Base-by-base conservation (phyloP, 2,888 invertebrate species). In the Aphodius sticticus region DNA sequence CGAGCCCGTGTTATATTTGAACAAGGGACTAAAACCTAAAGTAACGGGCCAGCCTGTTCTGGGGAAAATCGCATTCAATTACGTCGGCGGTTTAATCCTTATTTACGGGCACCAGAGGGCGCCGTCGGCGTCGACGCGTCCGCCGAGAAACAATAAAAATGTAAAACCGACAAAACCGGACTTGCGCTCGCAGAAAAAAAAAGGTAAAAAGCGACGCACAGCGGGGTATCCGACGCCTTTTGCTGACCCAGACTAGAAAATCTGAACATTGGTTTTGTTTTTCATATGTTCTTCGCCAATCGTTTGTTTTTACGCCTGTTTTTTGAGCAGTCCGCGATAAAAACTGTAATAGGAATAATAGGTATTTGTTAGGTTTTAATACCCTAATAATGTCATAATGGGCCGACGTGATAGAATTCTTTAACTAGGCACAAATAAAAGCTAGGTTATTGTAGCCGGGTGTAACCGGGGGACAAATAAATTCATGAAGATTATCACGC, bases 101-200 rank as follows among this genome's bases (percentile, higher is more conserved):
- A 53, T 53, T 53, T 53, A 53, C 53, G 53, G 53, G 53, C 53
- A 5, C 53, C 53, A 53, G 53, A 53, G 53, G 53, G 53, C 53
- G 53, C 53, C 12, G 53, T 53, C 53, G 53, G 9, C 12, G 53
- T 53, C 53, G 53, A 53, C 53, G 53, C 53, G 53, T 53, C 53
- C 53, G 53, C 53, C 53, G 53, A 53, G 53, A 53, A 53, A 53
- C 53, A 53, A 53, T 53, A 53, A 53, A 53, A 53, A 53, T 53
- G 53, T 53, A 53, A 53, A 53, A 53, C 53, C 12, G 53, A 12
- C 12, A 7, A 12, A 53, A 5, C 53, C 53, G 53, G 53, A 53
- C 53, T 53, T 12, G 53, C 53, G 53, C 12, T 7, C 53, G 9
- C 53, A 53, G 12, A 7, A 53, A 53, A 53, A 53, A 53, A 53